Evolutionary conservation across 2,113 vertebrate species (phyloP).

Genomic region (Haemorhous mexicanus): DNA sequence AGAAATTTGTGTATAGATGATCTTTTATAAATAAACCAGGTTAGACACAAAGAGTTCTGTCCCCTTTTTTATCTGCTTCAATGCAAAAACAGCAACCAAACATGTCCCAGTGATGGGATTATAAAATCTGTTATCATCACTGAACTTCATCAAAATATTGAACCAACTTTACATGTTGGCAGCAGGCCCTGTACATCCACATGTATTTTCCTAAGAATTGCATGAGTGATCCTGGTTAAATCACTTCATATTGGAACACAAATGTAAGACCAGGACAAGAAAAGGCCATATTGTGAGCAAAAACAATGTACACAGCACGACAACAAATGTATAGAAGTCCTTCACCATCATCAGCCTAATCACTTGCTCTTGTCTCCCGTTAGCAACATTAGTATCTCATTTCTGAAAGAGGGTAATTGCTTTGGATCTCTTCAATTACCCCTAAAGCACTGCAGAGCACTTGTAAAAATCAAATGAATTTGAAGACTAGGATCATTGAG

Average conservation of each 20-base stretch:
- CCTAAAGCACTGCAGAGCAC: neutral
- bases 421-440: slow-evolving; percentile 34
- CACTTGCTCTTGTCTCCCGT: neutral
- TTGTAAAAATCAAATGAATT: neutral
- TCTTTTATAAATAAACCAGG: neutral
- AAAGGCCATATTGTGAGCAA: neutral
- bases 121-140: neutral
- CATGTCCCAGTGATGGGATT: neutral
- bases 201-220: neutral
- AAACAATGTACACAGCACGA: neutral
- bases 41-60: neutral
- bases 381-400: slow-evolving; percentile 1
- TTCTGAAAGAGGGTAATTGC: slow-evolving; percentile 36
- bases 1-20: neutral
- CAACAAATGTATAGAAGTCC: neutral
- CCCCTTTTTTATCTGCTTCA: neutral
- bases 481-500: neutral
- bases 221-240: neutral
- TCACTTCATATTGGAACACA: neutral
- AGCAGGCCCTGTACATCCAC: neutral
- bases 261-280: neutral
- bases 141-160: neutral
- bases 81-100: neutral
- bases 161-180: neutral
- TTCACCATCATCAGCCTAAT: slow-evolving; percentile 2